Evolutionary conservation across 1,140 invertebrate genomes (phyloP).

Genomic region (Riptortus pedestris): DNA sequence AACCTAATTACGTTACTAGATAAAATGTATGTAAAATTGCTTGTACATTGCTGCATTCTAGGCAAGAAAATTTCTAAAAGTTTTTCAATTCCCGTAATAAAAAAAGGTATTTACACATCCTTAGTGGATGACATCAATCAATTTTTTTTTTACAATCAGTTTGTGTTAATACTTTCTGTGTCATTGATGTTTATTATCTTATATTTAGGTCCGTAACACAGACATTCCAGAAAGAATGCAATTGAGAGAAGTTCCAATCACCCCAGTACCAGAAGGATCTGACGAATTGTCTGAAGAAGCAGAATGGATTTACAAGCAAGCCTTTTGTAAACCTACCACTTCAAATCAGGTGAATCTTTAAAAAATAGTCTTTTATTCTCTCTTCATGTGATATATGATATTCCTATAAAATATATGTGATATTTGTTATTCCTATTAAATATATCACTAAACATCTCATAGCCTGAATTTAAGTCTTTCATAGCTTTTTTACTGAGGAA

Average conservation of each 20-base stretch:
- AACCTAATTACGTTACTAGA: too few species aligned
- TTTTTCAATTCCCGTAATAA: too few species aligned
- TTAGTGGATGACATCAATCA: too few species aligned
- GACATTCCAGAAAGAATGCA: conserved; percentile 90
- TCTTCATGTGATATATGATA: background rate
- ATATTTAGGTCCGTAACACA: conserved; percentile 59
- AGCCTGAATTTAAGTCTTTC: background rate
- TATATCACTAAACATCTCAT: too few species aligned
- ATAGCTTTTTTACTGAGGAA: background rate
- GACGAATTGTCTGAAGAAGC: conserved; percentile 89
- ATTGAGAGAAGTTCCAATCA: conserved; percentile 75
- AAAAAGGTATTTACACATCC: too few species aligned
- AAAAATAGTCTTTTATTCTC: background rate
- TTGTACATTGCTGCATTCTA: too few species aligned
- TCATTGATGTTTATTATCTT: too few species aligned
- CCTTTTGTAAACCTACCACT: conserved; percentile 72
- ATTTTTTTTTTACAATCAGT: too few species aligned
- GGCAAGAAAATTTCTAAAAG: too few species aligned
- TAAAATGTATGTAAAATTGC: too few species aligned
- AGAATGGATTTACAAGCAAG: conserved; percentile 94
- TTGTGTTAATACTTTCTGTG: too few species aligned
- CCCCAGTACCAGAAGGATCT: conserved; percentile 64
- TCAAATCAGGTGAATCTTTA: conserved; percentile 54
- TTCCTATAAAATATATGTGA: background rate
- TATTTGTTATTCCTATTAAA: background rate